A percentile compares a stretch with the other conserved stretches of the same genome.
phyloP scores from a whole-genome alignment of 2,888 invertebrate species.

The Cerastis rubricosa region DNA sequence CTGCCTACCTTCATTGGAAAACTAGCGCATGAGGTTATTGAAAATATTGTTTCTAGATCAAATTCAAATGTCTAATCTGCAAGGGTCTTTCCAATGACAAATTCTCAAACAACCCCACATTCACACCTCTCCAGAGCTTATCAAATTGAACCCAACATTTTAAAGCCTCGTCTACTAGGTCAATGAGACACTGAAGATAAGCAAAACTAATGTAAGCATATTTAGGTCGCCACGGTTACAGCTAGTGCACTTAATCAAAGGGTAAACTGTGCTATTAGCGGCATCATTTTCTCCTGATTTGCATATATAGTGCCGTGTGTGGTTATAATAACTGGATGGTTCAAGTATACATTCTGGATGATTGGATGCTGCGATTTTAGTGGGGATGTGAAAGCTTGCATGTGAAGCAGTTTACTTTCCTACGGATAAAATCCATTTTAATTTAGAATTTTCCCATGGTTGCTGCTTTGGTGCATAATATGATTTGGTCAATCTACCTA shows the following conservation, averaged over 20 bases:
- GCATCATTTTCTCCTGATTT: constrained; percentile 82
- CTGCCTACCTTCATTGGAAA: neutral
- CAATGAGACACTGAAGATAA: constrained; percentile 59
- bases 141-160: constrained; percentile 47
- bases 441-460: constrained; percentile 31
- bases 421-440: constrained; percentile 3
- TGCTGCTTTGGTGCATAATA: neutral
- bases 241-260: constrained; percentile 73
- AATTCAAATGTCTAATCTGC: neutral
- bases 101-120: constrained; percentile 13
- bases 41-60: neutral
- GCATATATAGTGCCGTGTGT: constrained; percentile 74
- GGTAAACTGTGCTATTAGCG: constrained; percentile 73
- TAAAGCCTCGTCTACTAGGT: constrained; percentile 38
- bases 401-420: constrained; percentile 43
- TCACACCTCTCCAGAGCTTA: constrained; percentile 38
- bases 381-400: constrained; percentile 53
- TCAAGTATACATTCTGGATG: constrained; percentile 60
- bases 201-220: constrained; percentile 60
- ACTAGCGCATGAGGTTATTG: neutral
- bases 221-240: constrained; percentile 57
- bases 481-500: neutral
- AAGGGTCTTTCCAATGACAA: constrained; percentile 23
- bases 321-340: constrained; percentile 64
- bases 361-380: constrained; percentile 52